Base-by-base conservation (phyloP, 1,140 invertebrate genomes). In the Diplogasteroides magnus region DNA sequence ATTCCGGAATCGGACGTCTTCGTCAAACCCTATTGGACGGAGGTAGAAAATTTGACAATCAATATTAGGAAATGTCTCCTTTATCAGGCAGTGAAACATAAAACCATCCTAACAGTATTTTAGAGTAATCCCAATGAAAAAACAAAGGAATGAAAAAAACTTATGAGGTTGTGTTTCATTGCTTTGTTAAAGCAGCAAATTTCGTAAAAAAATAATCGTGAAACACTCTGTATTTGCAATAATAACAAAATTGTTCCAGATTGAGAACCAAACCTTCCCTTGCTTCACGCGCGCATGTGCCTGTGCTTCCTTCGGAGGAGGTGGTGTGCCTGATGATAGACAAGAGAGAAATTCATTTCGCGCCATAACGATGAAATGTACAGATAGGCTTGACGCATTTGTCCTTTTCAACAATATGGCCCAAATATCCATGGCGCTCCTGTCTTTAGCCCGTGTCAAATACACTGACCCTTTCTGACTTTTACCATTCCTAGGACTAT, bases 1-100 rank as follows among this genome's bases (percentile, higher is more conserved):
- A 68, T 72, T 31, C 70, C 64, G 27, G 31, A 55, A 23, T 60
- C 66, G 26, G 65, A 67, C 59, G 65, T 60, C 1, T 67, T 67
- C 19, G 58, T 67, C 3, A 31, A 31, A 14, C 70, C 70, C 2
- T 31, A 37, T 26, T 72, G 70, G 70, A 72, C 59, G 14, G 48
- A 28, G 1, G 67, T 67, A 19, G 65, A 72, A n/a, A n/a, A n/a
- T n/a, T n/a, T n/a, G n/a, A n/a, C n/a, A n/a, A n/a, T n/a, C n/a
- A n/a, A n/a, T n/a, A n/a, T n/a, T n/a, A 60, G 25, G 19, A 25
- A 61, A 59, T 28, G 67, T 58, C 26, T 11, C 19, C 37, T 19
- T n/a, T n/a, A n/a, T 11, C 37, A 48, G 19, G 19, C 19, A 48
- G 37, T n/a, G n/a, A n/a, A n/a, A n/a, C n/a, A n/a, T n/a, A n/a